Evolutionary conservation across 2,797 vertebrate genomes (phyloP).

Genomic region (Vespertilio murinus): DNA sequence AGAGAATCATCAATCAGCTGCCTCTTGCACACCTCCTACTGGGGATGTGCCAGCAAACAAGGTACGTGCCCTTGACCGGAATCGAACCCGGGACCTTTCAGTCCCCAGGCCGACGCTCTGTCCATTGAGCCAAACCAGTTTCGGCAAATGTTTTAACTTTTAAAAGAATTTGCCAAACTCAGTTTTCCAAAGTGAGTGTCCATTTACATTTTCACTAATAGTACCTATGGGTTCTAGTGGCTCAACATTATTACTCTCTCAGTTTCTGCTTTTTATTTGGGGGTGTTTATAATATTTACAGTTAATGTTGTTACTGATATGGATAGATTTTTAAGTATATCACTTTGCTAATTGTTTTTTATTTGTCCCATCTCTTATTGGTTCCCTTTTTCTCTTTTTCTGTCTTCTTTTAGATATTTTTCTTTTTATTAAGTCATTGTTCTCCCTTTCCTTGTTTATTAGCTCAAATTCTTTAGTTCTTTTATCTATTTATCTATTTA

Average conservation of each 20-base stretch:
- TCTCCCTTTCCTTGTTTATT: neutral
- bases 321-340: neutral
- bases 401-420: neutral
- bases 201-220: neutral
- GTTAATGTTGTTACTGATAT: neutral
- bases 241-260: neutral
- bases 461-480: neutral
- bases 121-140: too few species aligned
- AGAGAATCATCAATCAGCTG: too few species aligned
- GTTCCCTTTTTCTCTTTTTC: neutral
- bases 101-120: too few species aligned
- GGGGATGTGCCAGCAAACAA: too few species aligned
- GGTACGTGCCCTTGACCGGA: too few species aligned
- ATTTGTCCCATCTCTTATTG: neutral
- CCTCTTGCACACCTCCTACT: too few species aligned
- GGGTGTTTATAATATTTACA: neutral
- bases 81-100: too few species aligned
- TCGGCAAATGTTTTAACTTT: neutral
- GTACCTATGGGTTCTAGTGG: neutral
- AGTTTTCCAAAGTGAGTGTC: neutral
- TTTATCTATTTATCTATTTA: neutral
- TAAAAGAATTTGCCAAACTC: neutral
- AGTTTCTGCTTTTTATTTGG: neutral
- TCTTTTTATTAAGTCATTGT: neutral
- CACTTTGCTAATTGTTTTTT: neutral